These are phyloP conservation scores for Stenichneumon culpator DNA, from an alignment of 2,888 invertebrate species.

Conservation along the genomic window DNA sequence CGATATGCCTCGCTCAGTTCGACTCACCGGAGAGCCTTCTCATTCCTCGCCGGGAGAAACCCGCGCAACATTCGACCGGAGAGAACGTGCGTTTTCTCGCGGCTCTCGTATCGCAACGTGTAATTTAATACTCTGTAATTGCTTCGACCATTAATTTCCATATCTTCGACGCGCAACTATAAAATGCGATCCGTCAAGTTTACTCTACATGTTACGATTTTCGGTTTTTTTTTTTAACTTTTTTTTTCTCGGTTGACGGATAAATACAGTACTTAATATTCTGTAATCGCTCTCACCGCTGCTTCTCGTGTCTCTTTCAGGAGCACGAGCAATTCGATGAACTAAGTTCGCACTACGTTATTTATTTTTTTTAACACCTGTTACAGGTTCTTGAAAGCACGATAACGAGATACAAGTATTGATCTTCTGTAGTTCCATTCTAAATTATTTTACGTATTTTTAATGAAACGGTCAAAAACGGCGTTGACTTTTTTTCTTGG, in stretches of 20 bases:
- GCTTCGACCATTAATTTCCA: background rate
- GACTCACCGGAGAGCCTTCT: background rate
- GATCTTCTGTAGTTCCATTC: background rate
- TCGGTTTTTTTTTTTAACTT: background rate
- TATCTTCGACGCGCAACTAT: background rate
- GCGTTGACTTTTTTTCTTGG: background rate
- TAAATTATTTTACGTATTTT: too few species aligned
- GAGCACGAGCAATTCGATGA: too few species aligned
- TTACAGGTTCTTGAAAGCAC: background rate
- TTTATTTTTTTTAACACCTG: too few species aligned
- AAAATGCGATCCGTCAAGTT: background rate
- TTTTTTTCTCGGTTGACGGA: background rate
- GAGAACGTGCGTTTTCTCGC: background rate
- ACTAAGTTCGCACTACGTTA: too few species aligned
- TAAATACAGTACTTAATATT: too few species aligned
- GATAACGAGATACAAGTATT: background rate
- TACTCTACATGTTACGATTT: background rate
- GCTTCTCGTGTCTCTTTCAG: too few species aligned
- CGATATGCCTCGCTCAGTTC: background rate
- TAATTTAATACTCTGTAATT: background rate
- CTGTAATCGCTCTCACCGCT: too few species aligned
- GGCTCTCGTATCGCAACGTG: background rate
- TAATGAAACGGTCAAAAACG: too few species aligned
- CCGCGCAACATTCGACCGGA: background rate
- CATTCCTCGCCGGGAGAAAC: background rate